These are phyloP conservation scores for Ancistrus triradiatus DNA, from an alignment of 2,113 vertebrate species.

Conservation along the genomic window DNA sequence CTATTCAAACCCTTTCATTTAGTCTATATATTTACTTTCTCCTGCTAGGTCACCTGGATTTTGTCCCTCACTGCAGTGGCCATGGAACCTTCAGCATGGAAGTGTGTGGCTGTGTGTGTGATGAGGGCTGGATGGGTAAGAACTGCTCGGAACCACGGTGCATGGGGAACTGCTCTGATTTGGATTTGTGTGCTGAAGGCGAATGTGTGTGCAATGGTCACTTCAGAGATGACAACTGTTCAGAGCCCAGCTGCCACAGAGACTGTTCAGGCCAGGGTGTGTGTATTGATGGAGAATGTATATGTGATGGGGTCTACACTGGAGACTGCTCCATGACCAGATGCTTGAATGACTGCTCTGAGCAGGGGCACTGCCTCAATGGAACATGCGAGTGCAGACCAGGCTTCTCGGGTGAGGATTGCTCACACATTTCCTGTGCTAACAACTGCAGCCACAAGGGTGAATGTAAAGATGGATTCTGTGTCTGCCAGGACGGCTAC, in stretches of 20 bases:
- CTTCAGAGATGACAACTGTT: conserved; percentile 89
- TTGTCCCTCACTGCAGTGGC: conserved; percentile 82
- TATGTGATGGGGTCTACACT: conserved; percentile 86
- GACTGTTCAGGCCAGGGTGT: conserved; percentile 87
- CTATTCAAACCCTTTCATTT: too few species aligned
- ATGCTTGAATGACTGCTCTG: conserved; percentile 88
- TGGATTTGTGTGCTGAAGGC: conserved; percentile 86
- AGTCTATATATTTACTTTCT: too few species aligned
- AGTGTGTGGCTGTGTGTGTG: conserved; percentile 86
- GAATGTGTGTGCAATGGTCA: conserved; percentile 89
- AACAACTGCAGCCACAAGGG: conserved; percentile 86
- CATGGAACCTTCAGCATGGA: conserved; percentile 94
- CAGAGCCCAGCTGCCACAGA: conserved; percentile 77
- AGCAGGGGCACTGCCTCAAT: conserved; percentile 82
- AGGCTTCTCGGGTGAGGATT: conserved; percentile 85
- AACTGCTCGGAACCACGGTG: conserved; percentile 91
- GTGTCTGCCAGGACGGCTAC: conserved; percentile 84
- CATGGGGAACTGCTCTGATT: conserved; percentile 84
- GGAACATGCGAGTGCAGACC: conserved; percentile 84
- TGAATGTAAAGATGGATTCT: conserved; percentile 82
- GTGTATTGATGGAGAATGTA: conserved; percentile 88
- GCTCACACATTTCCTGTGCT: conserved; percentile 76
- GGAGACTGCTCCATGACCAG: conserved; percentile 84
- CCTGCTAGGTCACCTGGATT: conserved; percentile 84
- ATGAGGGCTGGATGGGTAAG: conserved; percentile 88